phyloP scores from a whole-genome alignment of 1,140 invertebrate genomes.

The Acyrthosiphon pisum region DNA sequence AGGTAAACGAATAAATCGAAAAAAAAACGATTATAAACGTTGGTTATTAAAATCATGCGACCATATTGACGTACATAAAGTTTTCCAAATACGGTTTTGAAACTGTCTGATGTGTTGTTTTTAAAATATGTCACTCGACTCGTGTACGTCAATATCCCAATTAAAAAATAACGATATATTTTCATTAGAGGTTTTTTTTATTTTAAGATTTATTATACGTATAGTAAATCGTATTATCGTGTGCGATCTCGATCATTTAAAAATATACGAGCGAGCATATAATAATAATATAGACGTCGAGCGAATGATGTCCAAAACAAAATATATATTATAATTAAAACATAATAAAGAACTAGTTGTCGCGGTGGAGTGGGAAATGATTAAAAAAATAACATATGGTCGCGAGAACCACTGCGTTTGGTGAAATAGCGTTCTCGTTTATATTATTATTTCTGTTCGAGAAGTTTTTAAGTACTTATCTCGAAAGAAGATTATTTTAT shows the following conservation, averaged over 20 bases:
- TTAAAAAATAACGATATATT: neutral
- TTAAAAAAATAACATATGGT: neutral
- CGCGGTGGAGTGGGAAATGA: neutral
- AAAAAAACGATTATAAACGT: neutral
- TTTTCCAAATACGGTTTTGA: neutral
- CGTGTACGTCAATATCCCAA: neutral
- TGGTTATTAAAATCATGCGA: neutral
- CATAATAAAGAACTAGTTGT: neutral
- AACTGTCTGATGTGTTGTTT: neutral
- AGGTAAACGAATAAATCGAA: neutral
- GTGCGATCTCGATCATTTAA: neutral
- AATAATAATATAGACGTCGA: neutral
- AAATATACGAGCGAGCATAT: neutral
- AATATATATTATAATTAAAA: neutral
- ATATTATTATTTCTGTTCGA: neutral
- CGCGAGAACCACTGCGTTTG: neutral
- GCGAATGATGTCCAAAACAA: neutral
- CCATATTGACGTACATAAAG: neutral
- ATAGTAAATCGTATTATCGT: neutral
- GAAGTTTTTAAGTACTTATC: slow-evolving; percentile 2
- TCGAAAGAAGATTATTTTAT: neutral
- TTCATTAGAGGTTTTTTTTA: neutral
- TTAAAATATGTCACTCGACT: neutral
- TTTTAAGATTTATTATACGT: neutral
- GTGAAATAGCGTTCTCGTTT: neutral